These are phyloP conservation scores for Onychostruthus taczanowskii DNA, from an alignment of 2,113 vertebrate genomes.

Conservation along the genomic window DNA sequence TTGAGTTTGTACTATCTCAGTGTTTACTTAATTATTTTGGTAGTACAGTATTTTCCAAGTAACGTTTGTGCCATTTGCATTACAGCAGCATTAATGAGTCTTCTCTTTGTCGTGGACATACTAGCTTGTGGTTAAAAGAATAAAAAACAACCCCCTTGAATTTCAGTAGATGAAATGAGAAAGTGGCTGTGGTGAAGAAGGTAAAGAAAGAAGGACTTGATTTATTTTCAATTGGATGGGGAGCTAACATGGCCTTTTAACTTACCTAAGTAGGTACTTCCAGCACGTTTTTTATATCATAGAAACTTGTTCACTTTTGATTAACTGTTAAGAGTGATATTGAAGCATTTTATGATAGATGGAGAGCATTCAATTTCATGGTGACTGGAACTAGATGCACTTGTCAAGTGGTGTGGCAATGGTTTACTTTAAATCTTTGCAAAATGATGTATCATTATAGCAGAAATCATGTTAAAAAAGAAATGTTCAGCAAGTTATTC, in stretches of 20 bases:
- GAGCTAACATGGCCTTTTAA: neutral
- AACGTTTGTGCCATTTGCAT: neutral
- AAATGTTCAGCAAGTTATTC: neutral
- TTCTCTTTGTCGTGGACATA: neutral
- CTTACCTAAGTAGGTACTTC: neutral
- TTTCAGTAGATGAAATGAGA: neutral
- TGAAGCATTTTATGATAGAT: neutral
- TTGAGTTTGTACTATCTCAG: neutral
- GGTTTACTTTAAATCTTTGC: neutral
- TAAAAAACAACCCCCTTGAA: neutral
- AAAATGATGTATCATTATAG: neutral
- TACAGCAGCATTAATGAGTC: neutral
- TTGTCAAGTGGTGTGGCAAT: neutral
- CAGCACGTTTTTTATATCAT: neutral
- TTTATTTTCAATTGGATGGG: neutral
- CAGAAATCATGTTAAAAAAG: neutral
- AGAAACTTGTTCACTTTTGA: neutral
- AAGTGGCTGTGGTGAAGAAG: neutral
- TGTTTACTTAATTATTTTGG: neutral
- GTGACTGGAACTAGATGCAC: neutral
- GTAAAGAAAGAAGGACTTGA: neutral
- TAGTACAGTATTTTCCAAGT: neutral
- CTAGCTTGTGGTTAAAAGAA: neutral
- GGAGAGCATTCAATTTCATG: neutral
- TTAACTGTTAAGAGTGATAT: neutral